phyloP scores from a whole-genome alignment of 2,113 vertebrate species.

The Coturnix japonica region DNA sequence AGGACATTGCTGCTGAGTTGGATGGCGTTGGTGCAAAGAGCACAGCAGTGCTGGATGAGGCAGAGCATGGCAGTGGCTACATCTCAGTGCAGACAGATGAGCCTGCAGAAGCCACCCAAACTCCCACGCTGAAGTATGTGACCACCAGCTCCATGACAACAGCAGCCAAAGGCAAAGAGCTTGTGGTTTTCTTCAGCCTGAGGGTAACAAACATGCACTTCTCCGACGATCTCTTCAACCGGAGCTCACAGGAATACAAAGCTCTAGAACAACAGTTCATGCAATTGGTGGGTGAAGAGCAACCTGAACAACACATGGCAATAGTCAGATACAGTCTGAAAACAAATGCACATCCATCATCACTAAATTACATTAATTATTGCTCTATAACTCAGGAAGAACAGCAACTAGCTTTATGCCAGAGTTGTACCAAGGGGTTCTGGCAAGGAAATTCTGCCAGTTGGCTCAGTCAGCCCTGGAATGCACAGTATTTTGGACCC shows the following conservation, averaged over 20 bases:
- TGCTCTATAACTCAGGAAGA: neutral
- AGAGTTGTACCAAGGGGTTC: neutral
- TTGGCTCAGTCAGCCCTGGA: neutral
- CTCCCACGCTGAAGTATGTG: conserved; percentile 76
- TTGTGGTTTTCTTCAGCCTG: conserved; percentile 94
- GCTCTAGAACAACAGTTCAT: conserved; percentile 86
- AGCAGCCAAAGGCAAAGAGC: conserved; percentile 79
- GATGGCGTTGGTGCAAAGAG: neutral
- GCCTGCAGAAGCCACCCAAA: conserved; percentile 59
- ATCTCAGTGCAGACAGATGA: neutral
- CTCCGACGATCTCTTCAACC: conserved; percentile 90
- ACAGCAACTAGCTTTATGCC: neutral
- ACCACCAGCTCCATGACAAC: conserved; percentile 84
- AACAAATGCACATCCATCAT: neutral
- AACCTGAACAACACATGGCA: accelerated
- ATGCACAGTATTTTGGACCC: neutral
- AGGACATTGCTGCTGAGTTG: conserved; percentile 59
- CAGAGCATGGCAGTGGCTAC: conserved; percentile 67
- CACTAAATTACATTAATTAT: neutral
- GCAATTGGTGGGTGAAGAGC: conserved; percentile 85
- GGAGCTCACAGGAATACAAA: conserved; percentile 87
- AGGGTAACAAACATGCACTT: conserved; percentile 91
- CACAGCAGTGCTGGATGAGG: conserved; percentile 48
- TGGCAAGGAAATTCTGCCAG: neutral
- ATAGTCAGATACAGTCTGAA: neutral